These are phyloP conservation scores for Nannoperca obscura DNA, from an alignment of 2,797 vertebrate genomes.

Conservation along the genomic window DNA sequence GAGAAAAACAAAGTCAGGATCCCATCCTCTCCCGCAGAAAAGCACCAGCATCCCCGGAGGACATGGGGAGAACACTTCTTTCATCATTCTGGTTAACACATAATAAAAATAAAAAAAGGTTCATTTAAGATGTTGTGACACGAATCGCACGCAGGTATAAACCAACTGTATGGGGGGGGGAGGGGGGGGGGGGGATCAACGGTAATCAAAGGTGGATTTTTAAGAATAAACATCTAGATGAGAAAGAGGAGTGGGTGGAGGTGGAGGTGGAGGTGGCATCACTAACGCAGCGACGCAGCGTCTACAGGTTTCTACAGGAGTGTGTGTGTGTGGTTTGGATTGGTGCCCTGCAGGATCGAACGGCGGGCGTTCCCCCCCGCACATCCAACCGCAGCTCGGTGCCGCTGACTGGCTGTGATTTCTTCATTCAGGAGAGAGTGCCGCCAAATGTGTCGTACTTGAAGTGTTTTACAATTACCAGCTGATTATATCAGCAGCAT, in stretches of 20 bases:
- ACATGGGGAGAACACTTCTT: constrained; percentile 61
- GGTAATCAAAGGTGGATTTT: constrained; percentile 67
- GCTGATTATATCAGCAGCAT: constrained; percentile 81
- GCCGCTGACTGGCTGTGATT: constrained; percentile 63
- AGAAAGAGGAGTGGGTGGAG: constrained; percentile 11
- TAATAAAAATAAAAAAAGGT: constrained; percentile 73
- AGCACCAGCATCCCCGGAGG: constrained; percentile 63
- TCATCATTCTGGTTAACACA: constrained; percentile 71
- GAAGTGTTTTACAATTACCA: constrained; percentile 84
- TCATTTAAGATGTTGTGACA: constrained; percentile 71
- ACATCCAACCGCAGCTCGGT: constrained; percentile 34
- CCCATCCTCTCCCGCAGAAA: constrained; percentile 63
- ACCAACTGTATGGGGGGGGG: no score
- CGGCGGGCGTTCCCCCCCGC: constrained; percentile 36
- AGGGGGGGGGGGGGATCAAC: constrained; percentile 50
- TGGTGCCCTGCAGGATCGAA: constrained; percentile 32
- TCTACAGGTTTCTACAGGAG: constrained; percentile 58
- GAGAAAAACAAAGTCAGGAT: constrained; percentile 82
- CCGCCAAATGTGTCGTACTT: constrained; percentile 76
- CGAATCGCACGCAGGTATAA: constrained; percentile 54
- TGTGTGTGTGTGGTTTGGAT: constrained; percentile 48
- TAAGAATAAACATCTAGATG: constrained; percentile 43
- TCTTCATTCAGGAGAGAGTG: constrained; percentile 73
- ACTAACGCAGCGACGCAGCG: neutral
- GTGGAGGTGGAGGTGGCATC: constrained; percentile 4